A percentile compares a stretch with the other conserved stretches of the same genome.
phyloP scores from a whole-genome alignment of 2,797 vertebrate genomes.

The Clarias fuscus region DNA sequence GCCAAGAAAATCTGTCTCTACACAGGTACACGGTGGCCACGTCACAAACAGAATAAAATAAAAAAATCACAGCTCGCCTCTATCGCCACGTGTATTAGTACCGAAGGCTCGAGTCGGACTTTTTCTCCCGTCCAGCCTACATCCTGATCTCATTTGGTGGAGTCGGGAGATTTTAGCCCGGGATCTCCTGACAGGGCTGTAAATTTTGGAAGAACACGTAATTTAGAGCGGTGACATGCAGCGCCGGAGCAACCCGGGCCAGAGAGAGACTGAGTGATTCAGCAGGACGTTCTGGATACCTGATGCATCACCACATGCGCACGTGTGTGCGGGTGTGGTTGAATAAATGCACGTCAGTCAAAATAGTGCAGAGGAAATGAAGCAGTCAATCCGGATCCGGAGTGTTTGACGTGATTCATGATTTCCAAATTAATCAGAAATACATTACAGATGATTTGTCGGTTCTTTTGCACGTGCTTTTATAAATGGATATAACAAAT shows the following conservation, averaged over 20 bases:
- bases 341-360: conserved; percentile 1
- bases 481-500: neutral
- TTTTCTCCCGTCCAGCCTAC: conserved; percentile 59
- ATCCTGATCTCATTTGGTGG: conserved; percentile 64
- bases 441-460: no score
- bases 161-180: conserved; percentile 59
- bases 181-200: conserved; percentile 62
- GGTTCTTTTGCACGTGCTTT: neutral
- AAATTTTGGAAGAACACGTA: conserved; percentile 62
- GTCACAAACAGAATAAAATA: conserved; percentile 50
- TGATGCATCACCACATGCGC: conserved; percentile 36
- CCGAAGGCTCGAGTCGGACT: conserved; percentile 54
- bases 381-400: neutral
- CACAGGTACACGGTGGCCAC: conserved; percentile 45
- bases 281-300: conserved; percentile 53
- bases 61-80: no score
- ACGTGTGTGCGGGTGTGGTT: neutral
- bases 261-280: conserved; percentile 56
- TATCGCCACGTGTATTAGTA: conserved; percentile 52
- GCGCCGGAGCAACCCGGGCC: conserved; percentile 36
- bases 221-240: conserved; percentile 61
- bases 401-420: neutral
- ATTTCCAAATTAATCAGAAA: neutral
- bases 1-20: conserved; percentile 63
- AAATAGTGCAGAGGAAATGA: conserved; percentile 9